phyloP scores from a whole-genome alignment of 1,140 invertebrate genomes.

The Lordiphosa mommai region DNA sequence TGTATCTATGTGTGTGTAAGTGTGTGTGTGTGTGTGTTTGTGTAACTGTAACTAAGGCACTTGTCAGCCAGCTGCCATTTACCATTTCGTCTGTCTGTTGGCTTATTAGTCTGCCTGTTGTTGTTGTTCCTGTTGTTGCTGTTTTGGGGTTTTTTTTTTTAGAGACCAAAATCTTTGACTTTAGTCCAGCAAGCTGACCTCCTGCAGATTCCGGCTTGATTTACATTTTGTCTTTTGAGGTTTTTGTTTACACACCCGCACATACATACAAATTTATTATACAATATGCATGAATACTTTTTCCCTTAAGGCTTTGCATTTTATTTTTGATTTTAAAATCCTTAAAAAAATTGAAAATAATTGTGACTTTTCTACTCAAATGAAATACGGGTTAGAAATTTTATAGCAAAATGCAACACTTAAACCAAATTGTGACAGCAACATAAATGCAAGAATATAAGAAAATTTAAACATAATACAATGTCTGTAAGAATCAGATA shows the following conservation, averaged over 20 bases:
- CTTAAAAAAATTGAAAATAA: too few relatives aligned
- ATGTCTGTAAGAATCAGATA: too few relatives aligned
- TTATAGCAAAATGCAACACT: too few relatives aligned
- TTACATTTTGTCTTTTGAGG: slow-evolving; percentile 8
- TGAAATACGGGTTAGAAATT: too few relatives aligned
- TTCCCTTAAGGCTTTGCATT: slow-evolving; percentile 6
- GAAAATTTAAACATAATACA: too few relatives aligned
- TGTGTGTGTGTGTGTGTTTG: slow-evolving; percentile 4
- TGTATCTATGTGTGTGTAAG: slow-evolving; percentile 1
- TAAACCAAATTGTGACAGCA: too few relatives aligned
- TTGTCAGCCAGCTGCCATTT: slow-evolving; percentile 36
- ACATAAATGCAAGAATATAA: too few relatives aligned
- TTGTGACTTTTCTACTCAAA: too few relatives aligned
- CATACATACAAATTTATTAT: slow-evolving; percentile 54
- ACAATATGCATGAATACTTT: slow-evolving; percentile 59
- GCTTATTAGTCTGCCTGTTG: slow-evolving; percentile 46
- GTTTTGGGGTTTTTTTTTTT: slow-evolving; percentile 7
- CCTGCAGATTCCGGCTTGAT: slow-evolving; percentile 20
- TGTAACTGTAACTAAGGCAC: slow-evolving; percentile 17
- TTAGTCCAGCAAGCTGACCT: background rate
- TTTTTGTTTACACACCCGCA: slow-evolving; percentile 31
- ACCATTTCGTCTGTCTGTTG: slow-evolving; percentile 5
- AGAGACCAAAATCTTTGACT: slow-evolving; percentile 4
- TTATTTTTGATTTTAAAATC: slow-evolving; percentile 13
- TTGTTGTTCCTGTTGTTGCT: slow-evolving; percentile 34